Evolutionary conservation across 1,140 invertebrate species (phyloP), one percentile per base, ranked within the genome.

Genomic region (Epicauta chinensis): DNA sequence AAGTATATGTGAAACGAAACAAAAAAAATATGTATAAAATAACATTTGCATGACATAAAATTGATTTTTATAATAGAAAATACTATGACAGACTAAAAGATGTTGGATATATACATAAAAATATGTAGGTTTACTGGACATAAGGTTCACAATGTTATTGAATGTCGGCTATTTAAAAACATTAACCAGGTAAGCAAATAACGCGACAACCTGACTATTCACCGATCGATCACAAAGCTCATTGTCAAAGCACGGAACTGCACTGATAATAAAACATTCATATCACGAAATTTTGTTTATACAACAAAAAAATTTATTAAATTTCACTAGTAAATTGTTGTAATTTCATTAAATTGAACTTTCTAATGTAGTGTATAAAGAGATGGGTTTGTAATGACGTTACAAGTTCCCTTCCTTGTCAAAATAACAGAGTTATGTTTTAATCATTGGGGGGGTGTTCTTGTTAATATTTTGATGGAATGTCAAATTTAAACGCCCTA

Each of bases 41-140:
- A n/a, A n/a, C n/a, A n/a, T 47, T 36, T 47, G 34, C 45, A 37
- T 47, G 45, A 47, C 45, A 47, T 2, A 37, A 47, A 47, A 47
- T 47, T 47, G 45, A 47, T 47, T 47, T 47, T 47, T 47, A 17
- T 23, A n/a, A n/a, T 1, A 34, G 45, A 47, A 47, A 47, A 47
- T 30, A 35, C 38, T 14, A 23, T 47, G 45, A 47, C 45, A 47
- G 35, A 7, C 4, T 17, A 29, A 46, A 34, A 37, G 34, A 47
- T 47, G 16, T 13, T 16, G 16, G 38, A 47, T 47, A 47, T 23
- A 37, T 47, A 34, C 23, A 34, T 47, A 38, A 37, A 23, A 34
- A 47, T 37, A 47, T 47, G 32, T 47, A 47, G 45, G 45, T 47
- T 47, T 47, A 47, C 32, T 16, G 34, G 35, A 38, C 45, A 47